Conservation (phyloP, 2,797 vertebrate species). For the Intellagama lesueurii region DNA sequence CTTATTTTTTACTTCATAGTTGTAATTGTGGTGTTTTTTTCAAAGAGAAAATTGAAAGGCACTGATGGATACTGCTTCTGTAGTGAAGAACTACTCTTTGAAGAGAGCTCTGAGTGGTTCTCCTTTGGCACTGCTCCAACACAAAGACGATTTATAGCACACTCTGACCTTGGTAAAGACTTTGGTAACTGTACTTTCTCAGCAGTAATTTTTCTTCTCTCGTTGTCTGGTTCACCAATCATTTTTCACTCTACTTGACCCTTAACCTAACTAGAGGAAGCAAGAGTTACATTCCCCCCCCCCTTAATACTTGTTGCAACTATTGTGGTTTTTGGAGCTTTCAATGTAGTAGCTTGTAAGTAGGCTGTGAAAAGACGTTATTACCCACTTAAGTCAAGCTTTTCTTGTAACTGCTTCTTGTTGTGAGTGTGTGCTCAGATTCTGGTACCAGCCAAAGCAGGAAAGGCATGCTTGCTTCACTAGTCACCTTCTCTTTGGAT, state of each 20-base stretch:
- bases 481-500: background rate
- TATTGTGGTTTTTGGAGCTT: slow-evolving; percentile 43
- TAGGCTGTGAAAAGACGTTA: slow-evolving; percentile 22
- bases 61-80: slow-evolving; percentile 17
- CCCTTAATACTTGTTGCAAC: slow-evolving; percentile 37
- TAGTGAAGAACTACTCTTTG: slow-evolving; percentile 18
- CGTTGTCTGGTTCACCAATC: slow-evolving; percentile 41
- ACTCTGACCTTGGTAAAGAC: slow-evolving; percentile 47
- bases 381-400: background rate
- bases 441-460: background rate
- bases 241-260: slow-evolving; percentile 59
- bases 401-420: slow-evolving; percentile 4
- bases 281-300: slow-evolving; percentile 42
- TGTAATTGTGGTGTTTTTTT: background rate
- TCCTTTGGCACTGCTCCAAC: slow-evolving; percentile 19
- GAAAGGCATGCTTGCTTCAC: background rate
- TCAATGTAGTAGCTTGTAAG: slow-evolving; percentile 10
- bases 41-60: slow-evolving; percentile 36
- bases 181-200: slow-evolving; percentile 49
- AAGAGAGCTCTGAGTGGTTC: slow-evolving; percentile 41
- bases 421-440: background rate
- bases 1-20: slow-evolving; percentile 24
- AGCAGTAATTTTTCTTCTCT: slow-evolving; percentile 59
- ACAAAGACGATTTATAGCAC: slow-evolving; percentile 40
- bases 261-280: slow-evolving; percentile 44